Evolutionary conservation across 2,888 invertebrate species (phyloP).

Genomic region (Catocala fraxini): DNA sequence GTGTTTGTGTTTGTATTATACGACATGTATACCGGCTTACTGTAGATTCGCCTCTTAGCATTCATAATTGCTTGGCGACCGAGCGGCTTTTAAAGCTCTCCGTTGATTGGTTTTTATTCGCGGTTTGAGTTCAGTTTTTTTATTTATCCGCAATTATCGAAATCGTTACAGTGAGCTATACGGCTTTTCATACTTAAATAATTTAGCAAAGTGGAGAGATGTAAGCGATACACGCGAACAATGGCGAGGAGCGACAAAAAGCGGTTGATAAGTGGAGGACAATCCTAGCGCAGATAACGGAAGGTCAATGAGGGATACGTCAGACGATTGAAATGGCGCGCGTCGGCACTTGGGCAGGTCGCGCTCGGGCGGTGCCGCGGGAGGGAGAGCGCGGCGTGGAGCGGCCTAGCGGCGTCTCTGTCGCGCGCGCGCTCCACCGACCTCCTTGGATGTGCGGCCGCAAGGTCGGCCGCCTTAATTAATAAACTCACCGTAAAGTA

Average conservation of each 20-base stretch:
- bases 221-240: slow-evolving; percentile 16
- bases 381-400: slow-evolving; percentile 42
- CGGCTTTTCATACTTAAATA: slow-evolving; percentile 7
- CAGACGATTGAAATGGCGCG: slow-evolving; percentile 74
- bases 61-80: slow-evolving; percentile 84
- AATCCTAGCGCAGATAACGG: slow-evolving; percentile 82
- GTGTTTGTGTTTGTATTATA: slow-evolving; percentile 85
- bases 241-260: slow-evolving; percentile 39
- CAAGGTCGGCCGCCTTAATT: slow-evolving; percentile 87
- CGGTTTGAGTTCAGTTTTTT: slow-evolving; percentile 51
- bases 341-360: slow-evolving; percentile 68
- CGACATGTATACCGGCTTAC: slow-evolving; percentile 85
- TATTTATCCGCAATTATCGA: slow-evolving; percentile 43
- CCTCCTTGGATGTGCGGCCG: slow-evolving; percentile 86
- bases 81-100: slow-evolving; percentile 76
- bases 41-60: slow-evolving; percentile 85
- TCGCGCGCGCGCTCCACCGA: slow-evolving; percentile 75
- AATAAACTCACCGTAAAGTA: slow-evolving; percentile 87
- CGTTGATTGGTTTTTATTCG: slow-evolving; percentile 72
- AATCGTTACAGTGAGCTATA: slow-evolving; percentile 28
- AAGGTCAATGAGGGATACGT: slow-evolving; percentile 85
- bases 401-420: slow-evolving; percentile 62
- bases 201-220: slow-evolving; percentile 16
- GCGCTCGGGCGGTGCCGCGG: slow-evolving; percentile 51
- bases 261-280: slow-evolving; percentile 59